Conservation (phyloP, 2,888 invertebrate species). For the Drosophila niveifrons region DNA sequence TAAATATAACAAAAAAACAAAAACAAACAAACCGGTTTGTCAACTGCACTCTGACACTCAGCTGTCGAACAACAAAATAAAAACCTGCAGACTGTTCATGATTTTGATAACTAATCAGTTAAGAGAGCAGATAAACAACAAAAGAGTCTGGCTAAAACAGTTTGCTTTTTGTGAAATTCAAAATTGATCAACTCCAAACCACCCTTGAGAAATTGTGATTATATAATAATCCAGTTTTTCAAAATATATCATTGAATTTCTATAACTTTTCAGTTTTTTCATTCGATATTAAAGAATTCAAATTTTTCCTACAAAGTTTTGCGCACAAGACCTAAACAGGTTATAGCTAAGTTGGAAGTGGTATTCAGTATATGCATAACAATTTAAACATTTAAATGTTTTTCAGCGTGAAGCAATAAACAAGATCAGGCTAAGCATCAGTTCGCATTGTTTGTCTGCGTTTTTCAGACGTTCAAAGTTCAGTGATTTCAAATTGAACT, state of each 20-base stretch:
- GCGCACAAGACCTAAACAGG: constrained; percentile 17
- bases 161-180: constrained; percentile 3
- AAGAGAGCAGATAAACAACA: constrained; percentile 14
- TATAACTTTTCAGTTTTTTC: not conserved
- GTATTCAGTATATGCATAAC: not conserved
- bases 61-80: not conserved
- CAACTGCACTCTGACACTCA: constrained; percentile 28
- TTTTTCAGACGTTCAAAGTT: constrained; percentile 74
- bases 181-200: not conserved
- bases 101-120: constrained; percentile 17
- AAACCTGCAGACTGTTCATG: constrained; percentile 8
- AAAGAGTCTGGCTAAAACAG: not conserved
- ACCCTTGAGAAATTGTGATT: not conserved
- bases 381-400: not conserved
- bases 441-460: constrained; percentile 37
- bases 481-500: constrained; percentile 32
- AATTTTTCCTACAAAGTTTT: not conserved
- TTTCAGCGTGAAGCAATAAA: constrained; percentile 15
- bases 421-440: constrained; percentile 27
- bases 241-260: constrained; percentile 6
- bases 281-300: not conserved
- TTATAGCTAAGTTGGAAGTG: constrained; percentile 10
- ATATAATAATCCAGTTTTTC: not conserved
- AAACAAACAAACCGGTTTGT: constrained; percentile 56
- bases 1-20: constrained; percentile 32